These are phyloP conservation scores for Petrolisthes manimaculis DNA, from an alignment of 2,888 invertebrate species.

Conservation along the genomic window DNA sequence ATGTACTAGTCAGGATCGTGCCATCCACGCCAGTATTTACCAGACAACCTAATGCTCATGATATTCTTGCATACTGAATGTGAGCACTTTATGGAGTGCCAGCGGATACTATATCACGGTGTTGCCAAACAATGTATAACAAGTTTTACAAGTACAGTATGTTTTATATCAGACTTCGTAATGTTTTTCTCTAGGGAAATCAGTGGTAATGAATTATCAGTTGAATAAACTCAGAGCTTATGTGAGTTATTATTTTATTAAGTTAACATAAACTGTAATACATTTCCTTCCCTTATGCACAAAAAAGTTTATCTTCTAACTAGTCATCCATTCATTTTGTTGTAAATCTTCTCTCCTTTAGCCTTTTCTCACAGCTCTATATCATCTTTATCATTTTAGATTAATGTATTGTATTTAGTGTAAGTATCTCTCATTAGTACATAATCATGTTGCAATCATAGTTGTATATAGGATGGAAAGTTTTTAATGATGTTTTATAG, in stretches of 20 bases:
- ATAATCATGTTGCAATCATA: constrained; percentile 30
- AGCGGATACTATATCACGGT: constrained; percentile 36
- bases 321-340: neutral
- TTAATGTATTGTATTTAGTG: constrained; percentile 16
- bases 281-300: too few species aligned
- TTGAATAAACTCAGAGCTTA: constrained; percentile 37
- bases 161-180: constrained; percentile 38
- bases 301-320: neutral
- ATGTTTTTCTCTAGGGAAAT: constrained; percentile 23
- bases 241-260: constrained; percentile 1
- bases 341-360: neutral
- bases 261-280: neutral
- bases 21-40: constrained; percentile 54
- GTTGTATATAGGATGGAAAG: constrained; percentile 56
- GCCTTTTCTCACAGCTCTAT: neutral
- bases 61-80: constrained; percentile 25
- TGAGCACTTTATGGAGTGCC: constrained; percentile 44
- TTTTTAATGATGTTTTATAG: constrained; percentile 56
- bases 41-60: constrained; percentile 47
- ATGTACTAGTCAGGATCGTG: constrained; percentile 34
- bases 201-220: constrained; percentile 36
- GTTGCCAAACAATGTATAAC: constrained; percentile 8
- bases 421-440: constrained; percentile 6
- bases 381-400: constrained; percentile 6
- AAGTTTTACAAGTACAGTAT: constrained; percentile 35